A percentile compares a stretch with the other conserved stretches of the same genome.
Conservation (phyloP, 2,113 vertebrate genomes). For the Rhegmatorhina hoffmannsi region DNA sequence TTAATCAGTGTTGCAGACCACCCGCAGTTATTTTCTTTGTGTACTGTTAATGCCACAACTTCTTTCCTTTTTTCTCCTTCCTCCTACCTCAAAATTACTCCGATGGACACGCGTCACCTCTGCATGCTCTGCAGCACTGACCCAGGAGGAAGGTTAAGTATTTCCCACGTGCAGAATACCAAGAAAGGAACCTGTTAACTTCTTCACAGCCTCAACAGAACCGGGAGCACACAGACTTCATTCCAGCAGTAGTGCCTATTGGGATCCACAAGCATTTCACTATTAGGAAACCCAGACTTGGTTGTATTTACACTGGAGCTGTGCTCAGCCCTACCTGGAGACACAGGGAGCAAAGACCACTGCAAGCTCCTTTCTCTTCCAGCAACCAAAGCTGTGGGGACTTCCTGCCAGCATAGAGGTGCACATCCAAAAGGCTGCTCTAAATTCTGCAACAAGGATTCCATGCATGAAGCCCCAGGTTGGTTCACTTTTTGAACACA, state of each 20-base stretch:
- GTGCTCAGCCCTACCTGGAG: not conserved
- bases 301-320: not conserved
- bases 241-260: not conserved
- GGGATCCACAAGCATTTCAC: not conserved
- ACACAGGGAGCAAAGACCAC: rapidly evolving
- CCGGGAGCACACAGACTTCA: not conserved
- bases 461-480: not conserved
- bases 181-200: not conserved
- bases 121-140: not conserved
- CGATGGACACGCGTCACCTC: not conserved
- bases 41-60: not conserved
- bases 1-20: not conserved
- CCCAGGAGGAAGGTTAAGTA: not conserved
- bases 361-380: not conserved
- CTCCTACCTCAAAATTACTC: rapidly evolving
- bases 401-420: not conserved
- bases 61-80: not conserved
- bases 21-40: not conserved
- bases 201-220: not conserved
- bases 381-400: rapidly evolving
- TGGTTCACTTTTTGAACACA: not conserved
- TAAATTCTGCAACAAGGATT: not conserved
- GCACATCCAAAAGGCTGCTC: not conserved
- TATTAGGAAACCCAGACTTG: not conserved
- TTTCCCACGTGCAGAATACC: not conserved